These are phyloP conservation scores for Philypnodon macrostomus DNA, from an alignment of 2,797 vertebrate species.

Conservation along the genomic window DNA sequence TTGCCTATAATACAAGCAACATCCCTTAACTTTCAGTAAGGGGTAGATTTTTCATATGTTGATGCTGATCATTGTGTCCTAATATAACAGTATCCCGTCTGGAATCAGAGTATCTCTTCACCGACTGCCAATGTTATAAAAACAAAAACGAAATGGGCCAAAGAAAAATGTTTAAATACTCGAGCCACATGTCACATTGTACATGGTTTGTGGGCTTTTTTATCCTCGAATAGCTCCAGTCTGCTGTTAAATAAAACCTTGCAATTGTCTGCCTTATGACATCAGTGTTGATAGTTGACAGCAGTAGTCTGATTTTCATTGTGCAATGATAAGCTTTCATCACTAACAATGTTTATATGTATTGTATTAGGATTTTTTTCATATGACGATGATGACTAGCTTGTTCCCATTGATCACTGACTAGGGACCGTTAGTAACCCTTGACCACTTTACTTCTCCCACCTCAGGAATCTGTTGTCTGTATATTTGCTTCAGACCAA, in stretches of 20 bases:
- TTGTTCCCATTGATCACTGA: too few relatives aligned
- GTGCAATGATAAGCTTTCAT: constrained; percentile 5
- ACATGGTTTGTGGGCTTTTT: constrained; percentile 15
- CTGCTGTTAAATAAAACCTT: background rate
- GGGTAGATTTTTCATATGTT: background rate
- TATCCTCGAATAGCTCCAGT: constrained; percentile 4
- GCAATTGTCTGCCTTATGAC: constrained; percentile 6
- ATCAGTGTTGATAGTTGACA: constrained; percentile 9
- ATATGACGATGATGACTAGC: too few relatives aligned
- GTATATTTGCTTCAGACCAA: too few relatives aligned
- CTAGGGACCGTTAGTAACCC: too few relatives aligned
- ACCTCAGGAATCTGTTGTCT: too few relatives aligned
- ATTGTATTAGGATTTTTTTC: too few relatives aligned
- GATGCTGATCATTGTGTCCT: constrained; percentile 45
- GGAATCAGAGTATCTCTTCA: constrained; percentile 13
- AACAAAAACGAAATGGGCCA: constrained; percentile 21
- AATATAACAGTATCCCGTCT: constrained; percentile 14
- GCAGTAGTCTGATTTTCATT: constrained; percentile 4
- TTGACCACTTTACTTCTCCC: too few relatives aligned
- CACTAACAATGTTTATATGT: too few relatives aligned
- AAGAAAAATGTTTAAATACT: constrained; percentile 34
- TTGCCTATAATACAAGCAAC: too few relatives aligned
- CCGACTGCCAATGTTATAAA: constrained; percentile 26
- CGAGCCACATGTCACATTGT: constrained; percentile 21
- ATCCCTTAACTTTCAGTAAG: background rate